Evolutionary conservation across 2,113 vertebrate species (phyloP).

Genomic region (Neofelis nebulosa): DNA sequence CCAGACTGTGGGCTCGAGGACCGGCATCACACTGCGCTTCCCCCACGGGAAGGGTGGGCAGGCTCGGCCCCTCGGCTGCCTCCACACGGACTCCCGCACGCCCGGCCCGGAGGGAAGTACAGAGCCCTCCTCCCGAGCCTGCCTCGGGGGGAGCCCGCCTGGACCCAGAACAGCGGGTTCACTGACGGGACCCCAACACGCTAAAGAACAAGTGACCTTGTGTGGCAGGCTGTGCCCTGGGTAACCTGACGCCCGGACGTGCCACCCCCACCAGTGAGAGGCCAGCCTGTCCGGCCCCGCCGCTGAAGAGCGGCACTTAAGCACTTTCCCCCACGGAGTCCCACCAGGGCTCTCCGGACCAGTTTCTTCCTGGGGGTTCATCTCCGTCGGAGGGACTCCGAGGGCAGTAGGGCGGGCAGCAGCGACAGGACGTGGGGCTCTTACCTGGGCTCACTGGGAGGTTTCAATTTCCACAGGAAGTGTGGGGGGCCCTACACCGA

Average conservation of each 20-base stretch:
- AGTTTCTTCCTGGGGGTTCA: not conserved
- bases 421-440: fast-evolving
- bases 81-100: fast-evolving
- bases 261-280: not conserved
- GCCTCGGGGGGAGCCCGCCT: not conserved
- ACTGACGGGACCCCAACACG: fast-evolving
- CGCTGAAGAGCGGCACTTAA: not conserved
- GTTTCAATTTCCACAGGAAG: not conserved
- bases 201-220: not conserved
- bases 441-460: not conserved
- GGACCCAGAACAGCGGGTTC: not conserved
- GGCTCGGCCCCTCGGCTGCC: not conserved
- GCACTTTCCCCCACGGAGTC: not conserved
- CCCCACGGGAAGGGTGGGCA: too few relatives aligned
- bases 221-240: not conserved
- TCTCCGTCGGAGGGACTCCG: not conserved
- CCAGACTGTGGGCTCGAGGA: not conserved
- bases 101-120: not conserved
- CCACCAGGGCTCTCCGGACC: not conserved
- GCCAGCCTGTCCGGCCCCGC: not conserved
- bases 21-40: not conserved
- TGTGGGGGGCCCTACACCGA: not conserved
- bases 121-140: not conserved
- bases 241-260: not conserved
- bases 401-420: not conserved